Conservation (phyloP, 35 echinoderm and acorn worm genomes). For the Stichopus chloronotus region DNA sequence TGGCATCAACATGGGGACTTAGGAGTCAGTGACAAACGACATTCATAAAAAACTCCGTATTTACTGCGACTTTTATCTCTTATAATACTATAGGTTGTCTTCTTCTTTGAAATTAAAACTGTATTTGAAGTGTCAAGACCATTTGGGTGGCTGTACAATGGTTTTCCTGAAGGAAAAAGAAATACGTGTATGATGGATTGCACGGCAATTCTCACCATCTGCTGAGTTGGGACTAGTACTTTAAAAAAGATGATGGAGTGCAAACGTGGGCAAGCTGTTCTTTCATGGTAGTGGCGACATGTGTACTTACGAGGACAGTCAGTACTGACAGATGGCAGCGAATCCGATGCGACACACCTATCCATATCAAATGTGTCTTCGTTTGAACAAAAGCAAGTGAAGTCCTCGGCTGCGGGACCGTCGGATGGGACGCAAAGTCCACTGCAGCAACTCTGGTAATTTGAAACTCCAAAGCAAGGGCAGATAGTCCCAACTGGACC, state of each 20-base stretch:
- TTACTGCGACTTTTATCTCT: too few relatives aligned
- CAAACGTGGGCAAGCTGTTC: not conserved
- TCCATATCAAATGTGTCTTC: not conserved
- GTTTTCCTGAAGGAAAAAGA: too few relatives aligned
- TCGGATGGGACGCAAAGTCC: not conserved
- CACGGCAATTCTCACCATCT: too few relatives aligned
- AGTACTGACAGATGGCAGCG: not conserved
- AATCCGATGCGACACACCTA: not conserved
- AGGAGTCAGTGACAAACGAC: too few relatives aligned
- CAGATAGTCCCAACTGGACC: not conserved
- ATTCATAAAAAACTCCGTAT: too few relatives aligned
- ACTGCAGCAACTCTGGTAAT: not conserved
- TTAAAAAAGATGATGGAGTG: not conserved
- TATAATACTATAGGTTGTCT: too few relatives aligned
- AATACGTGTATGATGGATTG: too few relatives aligned
- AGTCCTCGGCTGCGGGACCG: not conserved
- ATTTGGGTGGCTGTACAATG: too few relatives aligned
- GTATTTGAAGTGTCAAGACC: too few relatives aligned
- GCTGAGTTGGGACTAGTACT: not conserved
- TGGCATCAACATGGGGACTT: too few relatives aligned
- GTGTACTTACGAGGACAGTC: conserved; percentile 1
- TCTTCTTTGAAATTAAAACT: too few relatives aligned
- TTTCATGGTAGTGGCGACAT: not conserved
- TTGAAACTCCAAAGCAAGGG: not conserved
- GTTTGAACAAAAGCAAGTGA: not conserved